These are phyloP conservation scores for Elgonia sp. DNA, from an alignment of 2,888 invertebrate genomes.

Conservation along the genomic window DNA sequence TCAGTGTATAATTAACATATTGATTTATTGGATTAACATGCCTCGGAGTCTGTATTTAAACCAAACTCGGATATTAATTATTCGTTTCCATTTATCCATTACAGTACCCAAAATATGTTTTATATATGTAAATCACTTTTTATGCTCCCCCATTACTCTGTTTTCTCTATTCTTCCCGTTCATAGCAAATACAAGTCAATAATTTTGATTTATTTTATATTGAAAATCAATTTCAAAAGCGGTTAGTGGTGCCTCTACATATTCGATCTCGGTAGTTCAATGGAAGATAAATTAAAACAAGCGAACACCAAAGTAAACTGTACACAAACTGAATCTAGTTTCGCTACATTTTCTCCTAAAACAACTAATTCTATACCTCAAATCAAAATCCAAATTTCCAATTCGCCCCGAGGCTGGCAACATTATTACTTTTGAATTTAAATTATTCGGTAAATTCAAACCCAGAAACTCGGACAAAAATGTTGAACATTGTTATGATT, in stretches of 20 bases:
- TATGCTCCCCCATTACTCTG: background rate
- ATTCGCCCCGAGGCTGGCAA: no score
- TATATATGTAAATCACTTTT: conserved; percentile 10
- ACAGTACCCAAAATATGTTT: conserved; percentile 5
- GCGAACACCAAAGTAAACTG: background rate
- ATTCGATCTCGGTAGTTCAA: conserved; percentile 2
- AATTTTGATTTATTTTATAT: background rate
- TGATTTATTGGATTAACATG: conserved; percentile 42
- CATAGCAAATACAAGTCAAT: background rate
- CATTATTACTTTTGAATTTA: no score
- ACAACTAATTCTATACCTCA: background rate
- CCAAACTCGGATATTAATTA: conserved; percentile 32
- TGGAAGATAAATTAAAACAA: conserved; percentile 34
- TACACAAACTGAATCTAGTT: background rate
- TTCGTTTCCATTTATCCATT: background rate
- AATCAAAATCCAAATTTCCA: no score
- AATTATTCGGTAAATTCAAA: no score
- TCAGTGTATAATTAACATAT: conserved; percentile 42
- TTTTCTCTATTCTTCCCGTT: background rate
- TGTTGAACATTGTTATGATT: no score
- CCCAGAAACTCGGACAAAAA: no score
- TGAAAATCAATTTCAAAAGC: background rate
- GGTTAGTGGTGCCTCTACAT: background rate
- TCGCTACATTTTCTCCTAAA: background rate
- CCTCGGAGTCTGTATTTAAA: background rate